A percentile compares a stretch with the other conserved stretches of the same genome.
Conservation (phyloP, 2,888 invertebrate species). For the Sipha maydis region DNA sequence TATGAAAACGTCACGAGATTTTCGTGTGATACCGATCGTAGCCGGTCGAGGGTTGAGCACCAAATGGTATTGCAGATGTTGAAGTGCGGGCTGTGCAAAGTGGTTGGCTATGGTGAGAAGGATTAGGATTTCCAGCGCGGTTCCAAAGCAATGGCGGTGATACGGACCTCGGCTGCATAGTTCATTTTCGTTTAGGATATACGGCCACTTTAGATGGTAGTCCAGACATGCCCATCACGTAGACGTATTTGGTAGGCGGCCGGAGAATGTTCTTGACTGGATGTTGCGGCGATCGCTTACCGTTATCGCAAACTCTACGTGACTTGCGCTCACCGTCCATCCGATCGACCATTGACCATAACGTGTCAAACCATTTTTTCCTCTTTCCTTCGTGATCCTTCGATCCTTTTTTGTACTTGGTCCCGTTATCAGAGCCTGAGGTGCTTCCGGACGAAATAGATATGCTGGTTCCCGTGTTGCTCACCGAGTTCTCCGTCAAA, state of each 20-base stretch:
- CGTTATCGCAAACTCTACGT: not conserved
- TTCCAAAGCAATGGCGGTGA: slow-evolving; percentile 67
- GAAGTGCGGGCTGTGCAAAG: not conserved
- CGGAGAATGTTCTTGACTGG: slow-evolving; percentile 72
- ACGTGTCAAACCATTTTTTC: slow-evolving; percentile 42
- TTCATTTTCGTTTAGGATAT: slow-evolving; percentile 24
- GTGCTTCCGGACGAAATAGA: slow-evolving; percentile 44
- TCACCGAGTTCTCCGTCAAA: slow-evolving; percentile 26
- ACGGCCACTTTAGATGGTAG: slow-evolving; percentile 81
- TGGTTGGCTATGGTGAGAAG: not conserved
- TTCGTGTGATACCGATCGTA: slow-evolving; percentile 14
- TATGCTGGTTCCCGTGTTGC: slow-evolving; percentile 43
- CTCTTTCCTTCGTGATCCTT: not conserved
- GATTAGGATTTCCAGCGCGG: not conserved
- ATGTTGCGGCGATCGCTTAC: not conserved
- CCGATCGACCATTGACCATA: slow-evolving; percentile 25
- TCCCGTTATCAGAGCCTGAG: slow-evolving; percentile 27
- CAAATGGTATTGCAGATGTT: not conserved
- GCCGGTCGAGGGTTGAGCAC: not conserved
- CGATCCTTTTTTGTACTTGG: not conserved
- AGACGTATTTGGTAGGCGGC: slow-evolving; percentile 82
- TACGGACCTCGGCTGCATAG: slow-evolving; percentile 66
- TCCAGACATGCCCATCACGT: slow-evolving; percentile 83
- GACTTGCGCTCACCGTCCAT: slow-evolving; percentile 5
- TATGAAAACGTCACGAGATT: slow-evolving; percentile 26